Conservation (phyloP, 2,113 vertebrate species). For the Paralichthys olivaceus region DNA sequence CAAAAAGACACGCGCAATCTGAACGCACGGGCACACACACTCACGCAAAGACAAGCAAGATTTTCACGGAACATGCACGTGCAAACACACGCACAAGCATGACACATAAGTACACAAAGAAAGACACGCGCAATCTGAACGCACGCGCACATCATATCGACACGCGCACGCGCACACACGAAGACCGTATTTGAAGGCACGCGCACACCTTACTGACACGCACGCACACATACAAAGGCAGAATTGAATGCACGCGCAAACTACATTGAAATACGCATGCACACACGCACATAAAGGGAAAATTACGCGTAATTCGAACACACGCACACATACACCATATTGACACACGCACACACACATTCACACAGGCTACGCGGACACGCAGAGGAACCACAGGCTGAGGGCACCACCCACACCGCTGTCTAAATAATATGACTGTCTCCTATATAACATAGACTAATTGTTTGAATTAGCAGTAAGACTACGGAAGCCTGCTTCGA, state of each 20-base stretch:
- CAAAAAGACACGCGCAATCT: too few relatives aligned
- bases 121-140: background rate
- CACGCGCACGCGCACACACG: background rate
- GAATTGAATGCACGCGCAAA: background rate
- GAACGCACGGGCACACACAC: background rate
- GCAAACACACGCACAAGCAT: background rate
- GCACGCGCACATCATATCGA: background rate
- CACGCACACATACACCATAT: background rate
- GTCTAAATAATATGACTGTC: conserved; percentile 44
- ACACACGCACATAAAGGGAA: background rate
- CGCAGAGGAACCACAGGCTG: conserved; percentile 9
- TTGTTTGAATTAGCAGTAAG: conserved; percentile 51
- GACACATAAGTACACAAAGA: background rate
- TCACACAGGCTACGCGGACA: background rate
- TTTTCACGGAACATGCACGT: background rate
- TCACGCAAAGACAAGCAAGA: background rate
- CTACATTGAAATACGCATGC: background rate
- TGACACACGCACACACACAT: conserved; percentile 15
- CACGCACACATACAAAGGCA: background rate
- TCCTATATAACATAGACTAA: conserved; percentile 35
- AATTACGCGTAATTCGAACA: background rate
- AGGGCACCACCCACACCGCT: conserved; percentile 37
- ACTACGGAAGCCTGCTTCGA: conserved; percentile 17
- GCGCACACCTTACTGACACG: background rate
- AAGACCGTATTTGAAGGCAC: background rate